Percentiles rank a stretch among this genome's conserved stretches.
phyloP scores from a whole-genome alignment of 1,140 invertebrate genomes.

The Eubasilissa regina region DNA sequence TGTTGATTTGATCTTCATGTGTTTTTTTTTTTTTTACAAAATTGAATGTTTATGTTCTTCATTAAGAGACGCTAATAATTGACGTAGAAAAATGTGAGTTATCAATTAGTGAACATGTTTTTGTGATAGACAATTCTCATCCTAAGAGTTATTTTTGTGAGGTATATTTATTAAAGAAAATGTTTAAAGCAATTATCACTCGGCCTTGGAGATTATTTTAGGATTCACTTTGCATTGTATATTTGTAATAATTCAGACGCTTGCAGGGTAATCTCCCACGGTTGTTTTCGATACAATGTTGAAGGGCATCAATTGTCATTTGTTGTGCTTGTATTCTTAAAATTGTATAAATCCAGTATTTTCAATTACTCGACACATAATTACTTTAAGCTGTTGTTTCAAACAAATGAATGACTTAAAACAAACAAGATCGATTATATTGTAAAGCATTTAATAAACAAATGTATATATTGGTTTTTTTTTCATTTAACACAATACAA shows the following conservation, averaged over 20 bases:
- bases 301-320: slow-evolving; percentile 42
- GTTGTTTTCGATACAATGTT: slow-evolving; percentile 20
- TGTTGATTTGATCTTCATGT: slow-evolving; percentile 36
- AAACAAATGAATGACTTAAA: slow-evolving; percentile 43
- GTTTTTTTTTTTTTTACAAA: slow-evolving; percentile 29
- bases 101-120: slow-evolving; percentile 46
- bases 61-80: slow-evolving; percentile 31
- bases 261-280: slow-evolving; percentile 38
- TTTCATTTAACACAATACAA: slow-evolving; percentile 15
- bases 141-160: slow-evolving; percentile 49
- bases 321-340: slow-evolving; percentile 47
- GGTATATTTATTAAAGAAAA: slow-evolving; percentile 43
- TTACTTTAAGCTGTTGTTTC: slow-evolving; percentile 49
- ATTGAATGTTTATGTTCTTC: slow-evolving; percentile 17
- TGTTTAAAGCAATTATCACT: slow-evolving; percentile 52
- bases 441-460: slow-evolving; percentile 56
- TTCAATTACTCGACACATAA: slow-evolving; percentile 54
- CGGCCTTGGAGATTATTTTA: slow-evolving; percentile 35
- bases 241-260: slow-evolving; percentile 4
- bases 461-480: slow-evolving; percentile 44
- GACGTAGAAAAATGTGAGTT: slow-evolving; percentile 35
- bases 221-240: slow-evolving; percentile 37
- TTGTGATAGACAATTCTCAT: slow-evolving; percentile 49
- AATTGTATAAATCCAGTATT: slow-evolving; percentile 53
- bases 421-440: slow-evolving; percentile 48